These are phyloP conservation scores for Stenodera caucasica DNA, from an alignment of 2,888 invertebrate species.

Conservation along the genomic window DNA sequence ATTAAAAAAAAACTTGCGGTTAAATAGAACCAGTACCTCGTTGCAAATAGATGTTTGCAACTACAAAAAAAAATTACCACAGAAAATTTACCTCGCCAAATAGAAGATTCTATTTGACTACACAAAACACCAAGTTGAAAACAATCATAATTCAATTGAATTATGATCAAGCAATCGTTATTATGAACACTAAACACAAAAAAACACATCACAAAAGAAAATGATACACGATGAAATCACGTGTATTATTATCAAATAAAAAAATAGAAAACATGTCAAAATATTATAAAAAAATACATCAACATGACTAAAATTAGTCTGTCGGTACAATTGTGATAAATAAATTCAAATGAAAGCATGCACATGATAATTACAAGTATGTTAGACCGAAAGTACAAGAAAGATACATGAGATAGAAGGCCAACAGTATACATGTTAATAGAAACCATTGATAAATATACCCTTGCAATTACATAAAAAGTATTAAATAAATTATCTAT, in stretches of 20 bases:
- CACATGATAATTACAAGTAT: constrained; percentile 48
- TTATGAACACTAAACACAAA: constrained; percentile 6
- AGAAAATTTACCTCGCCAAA: not conserved
- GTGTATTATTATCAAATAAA: not conserved
- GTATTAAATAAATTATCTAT: constrained; percentile 33
- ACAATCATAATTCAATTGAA: constrained; percentile 13
- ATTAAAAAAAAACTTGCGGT: not conserved
- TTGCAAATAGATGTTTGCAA: constrained; percentile 37
- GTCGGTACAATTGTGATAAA: constrained; percentile 26
- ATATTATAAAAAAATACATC: constrained; percentile 20
- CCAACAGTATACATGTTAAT: constrained; percentile 52
- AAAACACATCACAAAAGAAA: too few relatives aligned
- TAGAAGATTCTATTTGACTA: constrained; percentile 15
- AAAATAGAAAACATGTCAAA: constrained; percentile 22
- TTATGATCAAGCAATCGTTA: constrained; percentile 1
- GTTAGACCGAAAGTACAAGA: constrained; percentile 53
- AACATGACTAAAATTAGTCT: constrained; percentile 39
- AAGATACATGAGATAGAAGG: constrained; percentile 56
- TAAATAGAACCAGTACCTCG: constrained; percentile 27
- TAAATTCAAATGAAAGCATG: constrained; percentile 50
- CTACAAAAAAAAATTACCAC: constrained; percentile 21
- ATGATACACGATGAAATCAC: constrained; percentile 14
- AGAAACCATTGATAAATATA: constrained; percentile 38
- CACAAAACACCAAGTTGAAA: not conserved
- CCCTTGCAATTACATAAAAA: constrained; percentile 15